Conservation (phyloP, 1,140 invertebrate species). For the Aphis craccivora region DNA sequence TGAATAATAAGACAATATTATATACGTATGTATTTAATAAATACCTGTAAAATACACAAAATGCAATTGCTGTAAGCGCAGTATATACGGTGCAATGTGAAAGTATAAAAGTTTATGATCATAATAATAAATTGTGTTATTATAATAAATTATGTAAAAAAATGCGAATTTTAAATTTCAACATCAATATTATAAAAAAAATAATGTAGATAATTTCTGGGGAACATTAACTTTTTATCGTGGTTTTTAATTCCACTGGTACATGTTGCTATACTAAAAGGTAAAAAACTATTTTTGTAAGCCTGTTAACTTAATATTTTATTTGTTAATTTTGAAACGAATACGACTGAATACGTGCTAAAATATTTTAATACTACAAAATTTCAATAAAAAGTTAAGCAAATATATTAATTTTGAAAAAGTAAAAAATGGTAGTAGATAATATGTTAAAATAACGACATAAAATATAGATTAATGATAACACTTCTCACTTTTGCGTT, state of each 20-base stretch:
- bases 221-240: neutral
- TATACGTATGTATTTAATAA: neutral
- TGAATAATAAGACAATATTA: neutral
- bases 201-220: neutral
- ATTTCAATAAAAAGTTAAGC: slow-evolving; percentile 28
- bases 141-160: neutral
- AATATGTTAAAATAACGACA: neutral
- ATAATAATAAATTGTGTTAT: neutral
- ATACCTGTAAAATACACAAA: neutral
- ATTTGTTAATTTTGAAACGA: neutral
- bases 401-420: slow-evolving; percentile 31
- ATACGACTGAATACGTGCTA: slow-evolving; percentile 31
- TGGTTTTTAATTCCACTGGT: neutral
- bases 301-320: slow-evolving; percentile 16
- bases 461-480: slow-evolving; percentile 6
- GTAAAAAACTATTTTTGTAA: neutral
- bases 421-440: neutral
- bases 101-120: neutral
- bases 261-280: neutral
- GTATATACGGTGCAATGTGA: neutral
- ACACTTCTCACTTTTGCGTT: slow-evolving; percentile 49
- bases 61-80: neutral
- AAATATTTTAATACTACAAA: slow-evolving; percentile 26
- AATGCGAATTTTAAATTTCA: neutral
- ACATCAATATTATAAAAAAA: neutral